These are phyloP conservation scores for Masnerella sp. DNA, from an alignment of 2,888 invertebrate genomes.

Conservation along the genomic window DNA sequence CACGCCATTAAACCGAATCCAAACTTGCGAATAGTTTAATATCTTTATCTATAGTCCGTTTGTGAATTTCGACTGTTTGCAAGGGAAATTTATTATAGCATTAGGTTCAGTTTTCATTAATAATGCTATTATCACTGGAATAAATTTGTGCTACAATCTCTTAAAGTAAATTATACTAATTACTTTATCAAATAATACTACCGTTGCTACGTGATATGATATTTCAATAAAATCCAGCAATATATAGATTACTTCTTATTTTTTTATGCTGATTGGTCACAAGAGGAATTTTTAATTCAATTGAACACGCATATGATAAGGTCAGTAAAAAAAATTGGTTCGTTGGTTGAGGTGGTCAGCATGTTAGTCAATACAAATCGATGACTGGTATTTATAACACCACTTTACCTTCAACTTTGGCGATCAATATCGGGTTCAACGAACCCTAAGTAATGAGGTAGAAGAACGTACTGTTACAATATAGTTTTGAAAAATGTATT, in stretches of 20 bases:
- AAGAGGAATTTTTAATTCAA: no score
- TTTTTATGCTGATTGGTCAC: no score
- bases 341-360: constrained; percentile 24
- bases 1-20: constrained; percentile 34
- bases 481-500: background rate
- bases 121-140: constrained; percentile 14
- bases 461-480: constrained; percentile 20
- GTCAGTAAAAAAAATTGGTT: constrained; percentile 7
- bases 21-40: constrained; percentile 48
- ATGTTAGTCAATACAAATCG: constrained; percentile 31
- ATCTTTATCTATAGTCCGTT: constrained; percentile 41
- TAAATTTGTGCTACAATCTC: background rate
- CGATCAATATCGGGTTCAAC: constrained; percentile 37
- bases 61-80: constrained; percentile 30
- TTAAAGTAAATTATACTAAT: no score
- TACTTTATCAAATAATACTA: no score
- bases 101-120: constrained; percentile 3
- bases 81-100: constrained; percentile 37
- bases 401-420: constrained; percentile 24
- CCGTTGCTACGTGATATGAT: no score
- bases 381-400: constrained; percentile 40
- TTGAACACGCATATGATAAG: no score
- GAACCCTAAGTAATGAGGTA: constrained; percentile 42
- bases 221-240: no score
- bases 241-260: no score